Base-by-base conservation (phyloP, 2,797 vertebrate species). In the Channallabes apus region DNA sequence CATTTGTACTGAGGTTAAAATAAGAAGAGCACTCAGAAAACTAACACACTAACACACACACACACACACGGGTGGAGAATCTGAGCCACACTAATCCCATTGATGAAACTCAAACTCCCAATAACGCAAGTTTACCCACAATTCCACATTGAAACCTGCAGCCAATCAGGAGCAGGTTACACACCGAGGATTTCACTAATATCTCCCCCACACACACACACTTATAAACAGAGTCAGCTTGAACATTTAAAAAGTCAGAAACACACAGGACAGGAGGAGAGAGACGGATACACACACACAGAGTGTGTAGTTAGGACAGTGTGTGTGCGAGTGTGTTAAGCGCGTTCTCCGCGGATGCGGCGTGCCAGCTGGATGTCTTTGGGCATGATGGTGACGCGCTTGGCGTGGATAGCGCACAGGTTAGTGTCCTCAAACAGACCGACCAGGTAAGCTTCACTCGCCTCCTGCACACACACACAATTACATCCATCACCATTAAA, bases 381-480 rank as follows among this genome's bases (percentile, higher is more conserved):
- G n/a, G n/a, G n/a, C n/a, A n/a, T n/a, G n/a, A n/a, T n/a, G n/a
- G n/a, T n/a, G n/a, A n/a, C n/a, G n/a, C n/a, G n/a, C n/a, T n/a
- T n/a, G n/a, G n/a, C n/a, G n/a, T n/a, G n/a, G n/a, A n/a, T n/a
- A n/a, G n/a, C n/a, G n/a, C n/a, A n/a, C n/a, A n/a, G n/a, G n/a
- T 90, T 90, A 64, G 89, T 90, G 88, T 89, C 89, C 32, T 90
- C 89, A 69, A 90, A 89, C 68, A 89, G 83, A 87, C 89, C 88
- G 80, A 97, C 88, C 82, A 89, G 85, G 81, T 90, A 90, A 2
- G 90, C 90, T 84, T 90, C 90, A 77, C 90, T 90, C 41, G 90
- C 88, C 86, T 90, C 90, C 90, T 90, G 59, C 12, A 80, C 17
- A 80, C 71, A 81, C 22, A 64, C 5, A 69, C 76, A 71, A 46